Percentiles rank a stretch among this genome's conserved stretches.
phyloP scores from a whole-genome alignment of 2,888 invertebrate species.

The Drosophila kokeensis region DNA sequence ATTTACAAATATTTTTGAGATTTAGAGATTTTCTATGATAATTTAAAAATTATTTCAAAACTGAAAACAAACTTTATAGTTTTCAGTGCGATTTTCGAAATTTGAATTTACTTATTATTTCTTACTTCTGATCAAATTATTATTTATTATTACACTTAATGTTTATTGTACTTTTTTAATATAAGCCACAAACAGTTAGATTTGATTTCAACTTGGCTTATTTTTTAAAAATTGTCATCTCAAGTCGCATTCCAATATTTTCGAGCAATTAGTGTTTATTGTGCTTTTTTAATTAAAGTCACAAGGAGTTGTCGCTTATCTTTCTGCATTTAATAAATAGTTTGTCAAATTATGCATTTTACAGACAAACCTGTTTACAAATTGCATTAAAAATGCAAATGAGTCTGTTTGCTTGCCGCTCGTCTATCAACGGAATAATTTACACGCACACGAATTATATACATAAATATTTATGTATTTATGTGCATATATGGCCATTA shows the following conservation, averaged over 20 bases:
- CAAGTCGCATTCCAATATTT: neutral
- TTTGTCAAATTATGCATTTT: slow-evolving; percentile 54
- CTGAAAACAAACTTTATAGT: no score
- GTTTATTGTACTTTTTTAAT: neutral
- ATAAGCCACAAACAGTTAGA: neutral
- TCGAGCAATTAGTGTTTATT: neutral
- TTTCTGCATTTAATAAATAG: slow-evolving; percentile 39
- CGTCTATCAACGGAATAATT: slow-evolving; percentile 26
- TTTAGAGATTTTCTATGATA: no score
- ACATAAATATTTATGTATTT: neutral
- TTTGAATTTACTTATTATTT: no score
- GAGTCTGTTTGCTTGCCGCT: slow-evolving; percentile 68
- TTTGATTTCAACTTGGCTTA: neutral
- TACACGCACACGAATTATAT: neutral
- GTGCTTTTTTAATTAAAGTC: neutral
- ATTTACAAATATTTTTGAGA: no score
- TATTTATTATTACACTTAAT: neutral
- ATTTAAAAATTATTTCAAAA: no score
- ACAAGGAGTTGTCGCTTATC: neutral
- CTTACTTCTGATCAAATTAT: no score
- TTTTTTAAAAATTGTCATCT: neutral
- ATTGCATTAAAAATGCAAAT: slow-evolving; percentile 81
- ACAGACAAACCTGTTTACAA: slow-evolving; percentile 53
- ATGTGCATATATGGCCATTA: slow-evolving; percentile 32
- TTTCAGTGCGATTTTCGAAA: no score